Percentiles rank a stretch among this genome's conserved stretches.
These are phyloP conservation scores for Acronicta psi DNA, from an alignment of 2,888 invertebrate genomes.

Conservation along the genomic window DNA sequence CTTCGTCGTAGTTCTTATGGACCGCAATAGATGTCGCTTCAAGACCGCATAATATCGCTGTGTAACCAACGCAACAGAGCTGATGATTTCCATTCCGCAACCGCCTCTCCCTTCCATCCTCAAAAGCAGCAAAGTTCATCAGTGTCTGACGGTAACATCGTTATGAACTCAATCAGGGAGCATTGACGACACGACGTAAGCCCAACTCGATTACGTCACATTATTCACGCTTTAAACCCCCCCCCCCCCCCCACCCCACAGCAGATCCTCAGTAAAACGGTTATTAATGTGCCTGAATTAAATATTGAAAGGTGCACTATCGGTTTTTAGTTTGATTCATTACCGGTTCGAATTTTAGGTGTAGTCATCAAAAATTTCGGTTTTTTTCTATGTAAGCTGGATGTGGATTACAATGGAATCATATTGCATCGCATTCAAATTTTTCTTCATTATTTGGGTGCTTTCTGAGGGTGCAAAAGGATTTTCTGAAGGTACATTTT, in stretches of 20 bases:
- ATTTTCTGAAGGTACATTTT: too few species aligned
- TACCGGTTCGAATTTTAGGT: constrained; percentile 1
- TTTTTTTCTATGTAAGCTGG: constrained; percentile 1
- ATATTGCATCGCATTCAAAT: too few species aligned
- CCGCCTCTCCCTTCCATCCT: constrained; percentile 36
- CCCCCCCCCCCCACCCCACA: constrained; percentile 32
- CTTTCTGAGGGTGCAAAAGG: too few species aligned
- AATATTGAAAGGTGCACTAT: constrained; percentile 33
- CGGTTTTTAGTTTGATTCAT: constrained; percentile 21
- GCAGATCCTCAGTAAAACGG: constrained; percentile 32
- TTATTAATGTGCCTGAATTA: constrained; percentile 41
- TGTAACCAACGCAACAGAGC: too few species aligned
- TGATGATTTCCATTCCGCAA: constrained; percentile 40
- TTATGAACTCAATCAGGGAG: constrained; percentile 84
- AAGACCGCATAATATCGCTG: too few species aligned
- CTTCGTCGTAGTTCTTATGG: too few species aligned
- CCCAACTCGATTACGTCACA: constrained; percentile 79
- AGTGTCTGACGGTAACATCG: constrained; percentile 78
- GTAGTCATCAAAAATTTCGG: constrained; percentile 13
- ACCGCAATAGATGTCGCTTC: too few species aligned
- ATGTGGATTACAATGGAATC: background rate
- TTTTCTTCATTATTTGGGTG: too few species aligned
- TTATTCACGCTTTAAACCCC: constrained; percentile 72
- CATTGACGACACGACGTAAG: constrained; percentile 84
- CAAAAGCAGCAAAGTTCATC: constrained; percentile 79